phyloP scores from a whole-genome alignment of 2,888 invertebrate species.

The Drosophila leonis region DNA sequence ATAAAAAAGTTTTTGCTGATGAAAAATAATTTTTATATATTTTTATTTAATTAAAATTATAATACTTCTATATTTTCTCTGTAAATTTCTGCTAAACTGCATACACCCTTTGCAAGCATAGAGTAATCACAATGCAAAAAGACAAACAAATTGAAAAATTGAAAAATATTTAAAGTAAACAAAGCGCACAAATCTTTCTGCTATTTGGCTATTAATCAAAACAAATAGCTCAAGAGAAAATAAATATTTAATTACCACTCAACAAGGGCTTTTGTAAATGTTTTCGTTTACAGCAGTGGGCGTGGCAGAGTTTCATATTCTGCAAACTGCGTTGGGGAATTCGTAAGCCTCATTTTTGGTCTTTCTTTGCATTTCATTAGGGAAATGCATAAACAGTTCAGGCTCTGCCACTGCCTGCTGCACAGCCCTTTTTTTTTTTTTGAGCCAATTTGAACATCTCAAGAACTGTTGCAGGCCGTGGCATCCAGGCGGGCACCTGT shows the following conservation, averaged over 20 bases:
- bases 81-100: no score
- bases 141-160: slow-evolving; percentile 39
- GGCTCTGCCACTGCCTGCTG: neutral
- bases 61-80: neutral
- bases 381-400: slow-evolving; percentile 62
- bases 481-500: slow-evolving; percentile 15
- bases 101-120: neutral
- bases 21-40: neutral
- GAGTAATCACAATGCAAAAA: slow-evolving; percentile 15
- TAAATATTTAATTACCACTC: slow-evolving; percentile 76
- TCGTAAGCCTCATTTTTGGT: slow-evolving; percentile 34
- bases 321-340: slow-evolving; percentile 32
- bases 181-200: slow-evolving; percentile 9
- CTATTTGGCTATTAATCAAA: slow-evolving; percentile 62
- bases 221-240: slow-evolving; percentile 64
- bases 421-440: neutral
- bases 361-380: slow-evolving; percentile 73
- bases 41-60: neutral
- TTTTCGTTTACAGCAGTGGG: slow-evolving; percentile 39
- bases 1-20: neutral
- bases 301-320: slow-evolving; percentile 23
- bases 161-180: slow-evolving; percentile 54
- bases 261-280: slow-evolving; percentile 46
- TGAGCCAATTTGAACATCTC: slow-evolving; percentile 33
- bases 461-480: slow-evolving; percentile 43